Percentiles rank a stretch among this genome's conserved stretches.
Conservation (phyloP, 64 coral and sea anemone species). For the Dendronephthya gigantea region DNA sequence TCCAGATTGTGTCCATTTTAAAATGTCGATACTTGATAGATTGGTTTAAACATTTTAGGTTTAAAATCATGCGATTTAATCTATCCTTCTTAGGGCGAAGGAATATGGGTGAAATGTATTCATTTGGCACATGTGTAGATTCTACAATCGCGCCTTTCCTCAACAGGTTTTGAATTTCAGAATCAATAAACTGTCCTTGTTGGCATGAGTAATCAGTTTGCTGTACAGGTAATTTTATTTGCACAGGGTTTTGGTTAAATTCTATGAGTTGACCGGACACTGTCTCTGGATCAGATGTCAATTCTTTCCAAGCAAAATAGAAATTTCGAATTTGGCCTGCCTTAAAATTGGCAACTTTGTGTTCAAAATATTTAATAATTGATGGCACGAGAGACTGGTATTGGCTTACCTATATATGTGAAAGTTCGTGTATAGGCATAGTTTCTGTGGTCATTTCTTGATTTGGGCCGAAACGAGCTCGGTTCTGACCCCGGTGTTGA, state of each 20-base stretch:
- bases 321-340: background rate
- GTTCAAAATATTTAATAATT: conserved; percentile 1
- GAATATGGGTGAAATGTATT: background rate
- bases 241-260: conserved; percentile 32
- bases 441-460: background rate
- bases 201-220: conserved; percentile 16
- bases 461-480: background rate
- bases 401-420: background rate
- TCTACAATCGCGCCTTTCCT: background rate
- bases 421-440: background rate
- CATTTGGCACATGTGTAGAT: background rate
- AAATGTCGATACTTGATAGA: background rate
- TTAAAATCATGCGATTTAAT: background rate
- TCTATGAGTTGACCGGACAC: conserved; percentile 38
- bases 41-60: background rate
- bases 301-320: conserved; percentile 28
- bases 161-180: background rate
- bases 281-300: conserved; percentile 47
- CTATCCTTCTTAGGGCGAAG: background rate
- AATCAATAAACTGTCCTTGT: conserved; percentile 33
- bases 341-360: background rate
- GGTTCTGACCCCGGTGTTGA: background rate
- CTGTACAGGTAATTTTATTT: conserved; percentile 27
- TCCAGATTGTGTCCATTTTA: background rate
- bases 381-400: background rate